A percentile compares a stretch with the other conserved stretches of the same genome.
phyloP scores from a whole-genome alignment of 1,140 invertebrate genomes.

The Ips typographus region DNA sequence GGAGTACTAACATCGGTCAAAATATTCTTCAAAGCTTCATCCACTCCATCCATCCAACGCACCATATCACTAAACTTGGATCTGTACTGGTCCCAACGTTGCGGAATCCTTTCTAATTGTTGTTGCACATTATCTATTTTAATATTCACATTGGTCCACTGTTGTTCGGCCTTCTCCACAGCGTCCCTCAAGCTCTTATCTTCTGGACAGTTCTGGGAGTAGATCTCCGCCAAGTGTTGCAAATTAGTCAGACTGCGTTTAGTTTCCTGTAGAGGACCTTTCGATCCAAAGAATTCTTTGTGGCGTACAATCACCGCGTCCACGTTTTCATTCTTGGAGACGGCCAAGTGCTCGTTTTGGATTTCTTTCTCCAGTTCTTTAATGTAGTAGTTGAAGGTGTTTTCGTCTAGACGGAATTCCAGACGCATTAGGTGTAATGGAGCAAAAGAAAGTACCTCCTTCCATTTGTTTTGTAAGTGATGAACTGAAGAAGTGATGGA shows the following conservation, averaged over 20 bases:
- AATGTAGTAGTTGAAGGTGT: conserved; percentile 79
- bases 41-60: conserved; percentile 89
- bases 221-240: conserved; percentile 67
- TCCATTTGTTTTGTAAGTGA: conserved; percentile 73
- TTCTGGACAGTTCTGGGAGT: conserved; percentile 62
- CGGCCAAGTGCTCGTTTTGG: conserved; percentile 79
- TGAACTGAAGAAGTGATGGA: conserved; percentile 71
- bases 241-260: conserved; percentile 75
- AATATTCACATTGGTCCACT: conserved; percentile 72
- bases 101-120: conserved; percentile 83
- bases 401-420: conserved; percentile 87
- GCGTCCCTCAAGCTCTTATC: conserved; percentile 67
- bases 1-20: conserved; percentile 79
- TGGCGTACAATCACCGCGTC: conserved; percentile 76
- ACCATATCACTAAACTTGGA: conserved; percentile 81
- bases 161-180: conserved; percentile 65
- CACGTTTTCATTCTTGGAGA: conserved; percentile 82
- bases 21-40: conserved; percentile 77
- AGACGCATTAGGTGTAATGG: conserved; percentile 83
- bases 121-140: conserved; percentile 72
- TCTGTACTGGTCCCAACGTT: conserved; percentile 86
- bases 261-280: conserved; percentile 68
- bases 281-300: conserved; percentile 72
- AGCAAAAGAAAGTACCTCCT: conserved; percentile 73
- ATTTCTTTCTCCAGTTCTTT: conserved; percentile 89